Conservation (phyloP, 2,888 invertebrate genomes). For the Dione vanillae region DNA sequence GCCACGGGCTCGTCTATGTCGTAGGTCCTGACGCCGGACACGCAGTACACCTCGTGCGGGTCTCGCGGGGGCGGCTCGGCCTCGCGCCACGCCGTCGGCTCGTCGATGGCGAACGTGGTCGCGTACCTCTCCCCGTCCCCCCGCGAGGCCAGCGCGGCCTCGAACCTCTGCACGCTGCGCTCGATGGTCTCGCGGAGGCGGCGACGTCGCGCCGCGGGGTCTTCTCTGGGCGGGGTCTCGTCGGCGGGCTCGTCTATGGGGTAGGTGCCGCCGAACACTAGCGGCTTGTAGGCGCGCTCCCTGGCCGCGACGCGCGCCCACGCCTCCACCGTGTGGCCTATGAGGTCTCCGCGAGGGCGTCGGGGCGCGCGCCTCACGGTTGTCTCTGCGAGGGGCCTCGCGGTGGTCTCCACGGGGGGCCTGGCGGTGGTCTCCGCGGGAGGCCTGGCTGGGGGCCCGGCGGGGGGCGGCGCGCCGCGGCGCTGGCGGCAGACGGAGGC, state of each 20-base stretch:
- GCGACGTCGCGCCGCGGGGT: slow-evolving; percentile 51
- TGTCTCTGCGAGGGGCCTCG: slow-evolving; percentile 44
- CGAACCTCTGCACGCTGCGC: slow-evolving; percentile 76
- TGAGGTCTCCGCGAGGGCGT: slow-evolving; percentile 74
- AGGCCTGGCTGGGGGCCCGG: slow-evolving; percentile 35
- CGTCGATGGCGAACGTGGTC: slow-evolving; percentile 80
- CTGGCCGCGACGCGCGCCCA: slow-evolving; percentile 84
- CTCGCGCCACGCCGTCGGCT: slow-evolving; percentile 60
- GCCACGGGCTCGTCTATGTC: slow-evolving; percentile 83
- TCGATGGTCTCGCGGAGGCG: slow-evolving; percentile 72
- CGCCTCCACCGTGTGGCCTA: slow-evolving; percentile 86
- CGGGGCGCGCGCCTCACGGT: slow-evolving; percentile 45
- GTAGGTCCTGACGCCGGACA: slow-evolving; percentile 81
- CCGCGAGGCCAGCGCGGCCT: slow-evolving; percentile 61
- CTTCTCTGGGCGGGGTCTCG: not conserved
- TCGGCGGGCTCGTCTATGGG: slow-evolving; percentile 90
- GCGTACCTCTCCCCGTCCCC: slow-evolving; percentile 37
- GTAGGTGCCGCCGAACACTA: slow-evolving; percentile 93
- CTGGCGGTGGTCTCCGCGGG: slow-evolving; percentile 48
- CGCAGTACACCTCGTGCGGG: slow-evolving; percentile 56
- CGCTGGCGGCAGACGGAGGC: slow-evolving; percentile 29
- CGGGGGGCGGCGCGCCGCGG: slow-evolving; percentile 22
- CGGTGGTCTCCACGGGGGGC: slow-evolving; percentile 36
- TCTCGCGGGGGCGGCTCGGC: slow-evolving; percentile 45
- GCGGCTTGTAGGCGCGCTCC: slow-evolving; percentile 82